Base-by-base conservation (phyloP, 2,888 invertebrate species). In the Listrodromus nycthemerus region DNA sequence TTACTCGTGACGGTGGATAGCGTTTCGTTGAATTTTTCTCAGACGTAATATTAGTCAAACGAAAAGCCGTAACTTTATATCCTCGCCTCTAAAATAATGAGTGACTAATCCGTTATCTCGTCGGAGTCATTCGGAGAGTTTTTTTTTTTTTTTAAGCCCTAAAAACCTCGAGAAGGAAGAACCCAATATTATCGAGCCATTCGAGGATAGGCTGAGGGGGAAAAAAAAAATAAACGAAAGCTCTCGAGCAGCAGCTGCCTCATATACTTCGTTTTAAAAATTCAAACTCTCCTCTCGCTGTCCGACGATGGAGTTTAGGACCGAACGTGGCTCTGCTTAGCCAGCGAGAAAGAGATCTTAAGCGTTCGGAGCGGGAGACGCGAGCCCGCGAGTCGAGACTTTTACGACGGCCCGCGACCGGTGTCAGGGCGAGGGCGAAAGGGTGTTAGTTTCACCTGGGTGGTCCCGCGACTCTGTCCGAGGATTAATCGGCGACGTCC, bases 401-500 rank as follows among this genome's bases (percentile, higher is more conserved):
- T 91, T 91, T 90, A 91, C 90, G 91, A 91, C 89, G 89, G 90
- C 27, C 88, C 88, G 89, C 89, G 90, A 90, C 89, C 89, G 85
- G 88, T 89, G 91, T 90, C 90, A 89, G 90, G 89, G 88, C 87
- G 89, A 86, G 85, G 82, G 80, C 84, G 84, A 87, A 90, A 89
- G 91, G 92, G 92, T 92, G 92, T 92, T 91, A 90, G 92, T 88
- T 88, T 90, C 89, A 89, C 91, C 88, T 93, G 93, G 93, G 93
- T 93, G 93, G 93, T 93, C 93, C 82, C 85, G 89, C 88, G 90
- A 89, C 88, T 91, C 89, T 91, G 41, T 90, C 88, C 87, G 81
- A 91, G 93, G 92, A 93, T 93, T 93, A 92, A 93, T 93, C 92
- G 92, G 87, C 89, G 89, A 89, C 88, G 91, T 91, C 91, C 86